Base-by-base conservation (phyloP, 2,797 vertebrate genomes). In the Malurus splendens region DNA sequence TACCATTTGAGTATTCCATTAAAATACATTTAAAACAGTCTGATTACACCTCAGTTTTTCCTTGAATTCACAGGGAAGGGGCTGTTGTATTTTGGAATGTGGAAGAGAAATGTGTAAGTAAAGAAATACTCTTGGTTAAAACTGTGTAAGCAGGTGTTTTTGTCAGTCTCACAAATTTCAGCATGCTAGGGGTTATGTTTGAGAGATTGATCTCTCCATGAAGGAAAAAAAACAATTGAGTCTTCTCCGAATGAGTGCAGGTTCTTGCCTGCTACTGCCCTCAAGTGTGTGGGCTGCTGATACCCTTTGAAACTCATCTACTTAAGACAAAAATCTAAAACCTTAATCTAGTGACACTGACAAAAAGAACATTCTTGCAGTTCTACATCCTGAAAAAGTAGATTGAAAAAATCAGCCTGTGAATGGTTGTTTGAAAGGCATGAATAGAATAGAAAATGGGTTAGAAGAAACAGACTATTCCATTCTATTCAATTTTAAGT, bases 81-180 rank as follows among this genome's bases (percentile, higher is more conserved):
- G 98, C 98, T 24, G 98, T 98, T 74, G 98, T 99, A 90, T 99
- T 99, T 97, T 99, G 99, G 99, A 99, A 99, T 82, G 98, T 99
- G 80, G 98, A 98, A 93, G 98, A 99, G 72, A 99, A 98, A 97
- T 98, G 96, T 86, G 99, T 99, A 97, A 98, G 97, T 98, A 94
- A 75, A 89, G 66, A 67, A 86, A 86, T 94, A 84, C n/a, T 27
- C 10, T 83, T 27, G 28, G 42, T 87, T 76, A 68, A 88, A 81
- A 64, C 19, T 8, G 18, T 24, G 1, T 48, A 54, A 76, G 56
- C 10, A 36, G 64, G 14, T 83, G 18, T 79, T 82, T 82, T 67
- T 84, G 74, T 90, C 71, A 74, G 77, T 79, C 60, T 47, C 61
- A 56, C 30, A 38, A 60, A 86, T 39, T 42, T 64, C 14, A 20